These are phyloP conservation scores for Nephrotoma flavescens DNA, from an alignment of 2,888 invertebrate genomes.

Conservation along the genomic window DNA sequence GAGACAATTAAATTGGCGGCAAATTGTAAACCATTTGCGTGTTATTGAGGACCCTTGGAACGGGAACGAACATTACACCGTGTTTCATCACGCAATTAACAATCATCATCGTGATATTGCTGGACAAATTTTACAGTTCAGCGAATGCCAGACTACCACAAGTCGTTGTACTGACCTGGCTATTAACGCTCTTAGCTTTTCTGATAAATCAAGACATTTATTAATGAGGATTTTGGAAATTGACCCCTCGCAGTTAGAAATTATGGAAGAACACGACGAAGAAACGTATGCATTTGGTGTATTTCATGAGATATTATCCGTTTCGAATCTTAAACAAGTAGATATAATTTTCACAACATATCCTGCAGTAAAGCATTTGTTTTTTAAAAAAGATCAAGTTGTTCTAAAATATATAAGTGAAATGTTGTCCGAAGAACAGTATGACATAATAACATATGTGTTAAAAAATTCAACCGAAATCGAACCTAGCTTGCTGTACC, in stretches of 20 bases:
- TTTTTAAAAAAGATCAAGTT: neutral
- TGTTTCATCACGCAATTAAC: too few relatives aligned
- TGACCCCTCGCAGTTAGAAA: neutral
- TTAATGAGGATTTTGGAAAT: neutral
- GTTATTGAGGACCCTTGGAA: too few relatives aligned
- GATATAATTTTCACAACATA: neutral
- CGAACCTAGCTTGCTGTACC: neutral
- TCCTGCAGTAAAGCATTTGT: neutral
- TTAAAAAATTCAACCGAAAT: neutral
- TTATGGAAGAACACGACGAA: neutral
- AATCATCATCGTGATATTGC: too few relatives aligned
- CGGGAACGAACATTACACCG: too few relatives aligned
- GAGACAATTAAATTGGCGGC: too few relatives aligned
- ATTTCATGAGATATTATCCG: neutral
- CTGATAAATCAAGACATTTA: neutral
- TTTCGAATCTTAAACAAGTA: neutral
- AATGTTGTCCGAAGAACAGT: neutral
- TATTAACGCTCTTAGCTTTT: neutral
- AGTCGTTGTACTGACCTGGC: neutral
- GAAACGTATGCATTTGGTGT: neutral
- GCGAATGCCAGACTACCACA: neutral
- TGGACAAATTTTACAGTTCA: too few relatives aligned
- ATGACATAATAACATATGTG: neutral
- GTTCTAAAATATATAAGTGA: neutral
- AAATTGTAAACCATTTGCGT: too few relatives aligned